Conservation (phyloP, 2,797 vertebrate genomes). For the Myiotriccus ornatus region DNA sequence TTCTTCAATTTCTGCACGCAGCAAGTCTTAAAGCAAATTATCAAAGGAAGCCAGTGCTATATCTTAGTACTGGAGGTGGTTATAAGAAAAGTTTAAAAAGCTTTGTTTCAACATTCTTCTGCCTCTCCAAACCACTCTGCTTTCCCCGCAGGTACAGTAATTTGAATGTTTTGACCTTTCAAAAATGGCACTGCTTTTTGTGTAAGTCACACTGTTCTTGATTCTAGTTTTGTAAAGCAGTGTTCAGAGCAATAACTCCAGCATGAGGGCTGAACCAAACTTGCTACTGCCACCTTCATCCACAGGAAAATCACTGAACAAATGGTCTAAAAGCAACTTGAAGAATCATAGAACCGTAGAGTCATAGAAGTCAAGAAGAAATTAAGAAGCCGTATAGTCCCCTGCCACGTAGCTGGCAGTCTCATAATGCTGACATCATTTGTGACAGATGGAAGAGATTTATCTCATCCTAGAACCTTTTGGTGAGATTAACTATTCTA, state of each 20-base stretch:
- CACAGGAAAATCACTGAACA: neutral
- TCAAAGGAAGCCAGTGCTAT: neutral
- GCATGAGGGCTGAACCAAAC: neutral
- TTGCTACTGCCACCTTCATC: neutral
- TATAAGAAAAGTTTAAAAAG: neutral
- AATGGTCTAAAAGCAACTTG: neutral
- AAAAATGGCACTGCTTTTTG: neutral
- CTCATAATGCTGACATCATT: neutral
- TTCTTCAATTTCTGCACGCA: neutral
- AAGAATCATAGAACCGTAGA: neutral
- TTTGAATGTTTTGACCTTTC: neutral
- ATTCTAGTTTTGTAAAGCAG: neutral
- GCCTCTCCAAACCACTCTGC: neutral
- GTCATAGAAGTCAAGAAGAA: neutral
- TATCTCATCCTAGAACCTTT: neutral
- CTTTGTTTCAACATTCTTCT: neutral
- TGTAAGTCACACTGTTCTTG: neutral
- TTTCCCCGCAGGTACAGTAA: neutral
- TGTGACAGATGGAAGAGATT: conserved; percentile 18
- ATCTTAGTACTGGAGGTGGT: neutral
- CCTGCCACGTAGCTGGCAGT: neutral
- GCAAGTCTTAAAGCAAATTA: neutral
- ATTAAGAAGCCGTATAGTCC: neutral
- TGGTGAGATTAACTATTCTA: neutral
- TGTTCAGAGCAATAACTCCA: neutral